A percentile compares a stretch with the other conserved stretches of the same genome.
Conservation (phyloP, 2,797 vertebrate genomes). For the Falco berigora region DNA sequence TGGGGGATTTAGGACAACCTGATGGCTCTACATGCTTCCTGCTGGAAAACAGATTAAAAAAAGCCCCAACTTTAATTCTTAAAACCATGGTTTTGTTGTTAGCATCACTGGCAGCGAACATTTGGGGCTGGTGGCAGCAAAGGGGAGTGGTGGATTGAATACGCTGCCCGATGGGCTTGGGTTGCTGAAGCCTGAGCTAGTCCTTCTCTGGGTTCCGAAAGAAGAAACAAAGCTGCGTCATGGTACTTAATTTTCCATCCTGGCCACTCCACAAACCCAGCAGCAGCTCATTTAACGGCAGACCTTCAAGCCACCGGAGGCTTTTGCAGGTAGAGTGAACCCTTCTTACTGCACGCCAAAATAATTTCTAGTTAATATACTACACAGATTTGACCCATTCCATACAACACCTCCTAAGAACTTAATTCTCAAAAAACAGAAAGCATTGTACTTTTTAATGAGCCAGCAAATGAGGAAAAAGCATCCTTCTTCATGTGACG, state of each 20-base stretch:
- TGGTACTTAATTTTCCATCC: neutral
- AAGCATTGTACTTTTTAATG: neutral
- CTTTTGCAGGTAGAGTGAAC: neutral
- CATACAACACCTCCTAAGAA: neutral
- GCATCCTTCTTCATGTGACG: neutral
- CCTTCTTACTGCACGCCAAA: neutral
- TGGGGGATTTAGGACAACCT: neutral
- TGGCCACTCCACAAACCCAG: neutral
- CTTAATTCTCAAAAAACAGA: neutral
- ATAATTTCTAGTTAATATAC: neutral
- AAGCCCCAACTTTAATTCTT: neutral
- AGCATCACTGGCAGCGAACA: neutral
- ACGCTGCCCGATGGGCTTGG: rapidly evolving
- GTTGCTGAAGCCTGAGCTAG: neutral
- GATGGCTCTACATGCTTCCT: neutral
- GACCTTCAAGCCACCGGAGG: neutral
- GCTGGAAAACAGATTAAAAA: neutral
- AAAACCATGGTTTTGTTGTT: neutral
- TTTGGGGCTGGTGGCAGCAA: neutral
- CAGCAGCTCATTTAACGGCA: neutral
- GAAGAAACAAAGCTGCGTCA: neutral
- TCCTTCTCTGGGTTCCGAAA: neutral
- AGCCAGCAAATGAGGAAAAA: neutral
- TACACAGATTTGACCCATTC: neutral
- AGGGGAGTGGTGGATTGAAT: rapidly evolving